Conservation (phyloP, 2,797 vertebrate species). For the Hapalemur alaotrensis region DNA sequence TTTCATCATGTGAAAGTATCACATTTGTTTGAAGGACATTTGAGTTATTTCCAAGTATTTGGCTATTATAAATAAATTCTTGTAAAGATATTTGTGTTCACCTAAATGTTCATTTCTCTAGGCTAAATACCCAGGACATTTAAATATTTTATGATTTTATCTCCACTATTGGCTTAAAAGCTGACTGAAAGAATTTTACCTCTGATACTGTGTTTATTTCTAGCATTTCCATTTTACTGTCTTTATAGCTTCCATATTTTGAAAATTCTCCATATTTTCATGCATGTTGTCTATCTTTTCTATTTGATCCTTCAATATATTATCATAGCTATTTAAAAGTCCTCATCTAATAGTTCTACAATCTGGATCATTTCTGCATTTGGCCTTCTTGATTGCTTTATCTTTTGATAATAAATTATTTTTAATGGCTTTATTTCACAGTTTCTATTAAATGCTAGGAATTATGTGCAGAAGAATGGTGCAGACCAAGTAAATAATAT, state of each 20-base stretch:
- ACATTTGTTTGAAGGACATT: neutral
- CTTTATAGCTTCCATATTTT: neutral
- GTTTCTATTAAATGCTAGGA: neutral
- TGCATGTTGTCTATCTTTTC: neutral
- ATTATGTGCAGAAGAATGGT: neutral
- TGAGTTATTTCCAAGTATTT: neutral
- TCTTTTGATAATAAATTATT: neutral
- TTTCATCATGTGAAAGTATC: neutral
- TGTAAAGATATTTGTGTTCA: neutral
- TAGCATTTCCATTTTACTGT: neutral
- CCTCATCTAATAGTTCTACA: neutral
- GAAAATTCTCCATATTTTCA: neutral
- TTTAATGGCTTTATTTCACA: neutral
- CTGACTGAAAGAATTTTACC: neutral
- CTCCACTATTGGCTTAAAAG: neutral
- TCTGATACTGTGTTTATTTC: neutral
- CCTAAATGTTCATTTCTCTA: neutral
- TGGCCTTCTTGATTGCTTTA: neutral
- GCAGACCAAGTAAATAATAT: neutral
- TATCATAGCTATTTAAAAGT: neutral
- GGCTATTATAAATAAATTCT: neutral
- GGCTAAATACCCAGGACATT: neutral
- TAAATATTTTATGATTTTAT: neutral
- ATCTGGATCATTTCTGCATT: neutral
- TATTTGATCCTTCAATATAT: neutral